A percentile compares a stretch with the other conserved stretches of the same genome.
phyloP scores from a whole-genome alignment of 2,888 invertebrate species.

The Tuberolachnus salignus region DNA sequence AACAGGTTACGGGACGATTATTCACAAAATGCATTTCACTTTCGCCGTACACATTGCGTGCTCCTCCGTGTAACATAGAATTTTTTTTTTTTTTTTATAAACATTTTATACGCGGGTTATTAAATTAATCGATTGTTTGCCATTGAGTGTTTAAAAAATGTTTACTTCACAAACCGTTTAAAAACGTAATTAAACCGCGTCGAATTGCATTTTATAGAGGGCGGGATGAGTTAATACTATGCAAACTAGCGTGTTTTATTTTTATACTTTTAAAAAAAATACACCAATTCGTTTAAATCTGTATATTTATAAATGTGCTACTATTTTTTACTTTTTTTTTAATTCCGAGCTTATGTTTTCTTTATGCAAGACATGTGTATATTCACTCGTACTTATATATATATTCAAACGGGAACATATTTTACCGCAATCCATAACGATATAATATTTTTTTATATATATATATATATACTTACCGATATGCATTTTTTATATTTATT shows the following conservation, averaged over 20 bases:
- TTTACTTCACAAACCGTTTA: background rate
- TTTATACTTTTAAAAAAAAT: too few relatives aligned
- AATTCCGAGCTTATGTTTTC: background rate
- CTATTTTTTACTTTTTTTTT: background rate
- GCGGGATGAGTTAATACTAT: too few relatives aligned
- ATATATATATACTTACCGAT: too few relatives aligned
- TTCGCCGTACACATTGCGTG: background rate
- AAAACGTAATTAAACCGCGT: background rate
- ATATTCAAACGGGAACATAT: too few relatives aligned
- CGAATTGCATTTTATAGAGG: background rate
- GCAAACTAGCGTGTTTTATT: background rate
- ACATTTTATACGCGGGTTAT: background rate
- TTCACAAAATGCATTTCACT: conserved; percentile 39
- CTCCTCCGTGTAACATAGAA: background rate
- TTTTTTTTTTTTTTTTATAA: too few relatives aligned
- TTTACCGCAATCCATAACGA: too few relatives aligned
- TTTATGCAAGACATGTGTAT: background rate
- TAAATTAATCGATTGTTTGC: conserved; percentile 28
- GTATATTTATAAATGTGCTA: too few relatives aligned
- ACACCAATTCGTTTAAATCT: too few relatives aligned
- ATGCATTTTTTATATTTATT: too few relatives aligned
- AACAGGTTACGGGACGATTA: conserved; percentile 24
- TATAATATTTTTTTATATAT: too few relatives aligned
- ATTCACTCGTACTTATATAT: background rate
- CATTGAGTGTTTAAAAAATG: background rate